Conservation (phyloP, 2,797 vertebrate species). For the Brotula barbata region DNA sequence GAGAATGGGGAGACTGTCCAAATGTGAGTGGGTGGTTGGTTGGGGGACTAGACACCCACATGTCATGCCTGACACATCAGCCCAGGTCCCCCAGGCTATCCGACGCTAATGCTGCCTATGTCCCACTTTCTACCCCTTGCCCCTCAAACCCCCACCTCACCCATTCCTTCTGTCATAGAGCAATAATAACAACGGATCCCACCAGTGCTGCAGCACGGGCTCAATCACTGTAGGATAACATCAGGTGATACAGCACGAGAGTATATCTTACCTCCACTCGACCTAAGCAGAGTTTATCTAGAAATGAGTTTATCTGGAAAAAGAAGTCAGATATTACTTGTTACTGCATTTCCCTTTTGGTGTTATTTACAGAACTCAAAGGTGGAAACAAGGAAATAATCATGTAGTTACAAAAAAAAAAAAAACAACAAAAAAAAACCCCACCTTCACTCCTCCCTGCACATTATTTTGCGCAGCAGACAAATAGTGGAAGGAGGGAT, state of each 20-base stretch:
- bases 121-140: conserved; percentile 87
- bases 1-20: conserved; percentile 63
- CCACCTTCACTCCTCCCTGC: conserved; percentile 44
- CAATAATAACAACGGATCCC: conserved; percentile 73
- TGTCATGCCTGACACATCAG: conserved; percentile 82
- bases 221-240: conserved; percentile 65
- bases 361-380: conserved; percentile 57
- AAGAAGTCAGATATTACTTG: conserved; percentile 36
- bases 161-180: conserved; percentile 66
- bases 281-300: conserved; percentile 54
- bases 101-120: conserved; percentile 84
- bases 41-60: conserved; percentile 81
- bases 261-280: conserved; percentile 49
- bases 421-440: too few relatives aligned
- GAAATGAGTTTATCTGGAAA: conserved; percentile 53
- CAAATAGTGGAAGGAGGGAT: conserved; percentile 71
- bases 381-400: conserved; percentile 68
- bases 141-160: conserved; percentile 72
- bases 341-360: conserved; percentile 31
- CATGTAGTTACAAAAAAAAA: conserved; percentile 61
- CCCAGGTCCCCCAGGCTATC: conserved; percentile 79
- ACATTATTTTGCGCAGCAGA: conserved; percentile 69
- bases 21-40: conserved; percentile 66
- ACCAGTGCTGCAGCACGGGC: conserved; percentile 48
- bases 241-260: conserved; percentile 57